Evolutionary conservation across 2,888 invertebrate species (phyloP).

Genomic region (Aspidiotus destructor): DNA sequence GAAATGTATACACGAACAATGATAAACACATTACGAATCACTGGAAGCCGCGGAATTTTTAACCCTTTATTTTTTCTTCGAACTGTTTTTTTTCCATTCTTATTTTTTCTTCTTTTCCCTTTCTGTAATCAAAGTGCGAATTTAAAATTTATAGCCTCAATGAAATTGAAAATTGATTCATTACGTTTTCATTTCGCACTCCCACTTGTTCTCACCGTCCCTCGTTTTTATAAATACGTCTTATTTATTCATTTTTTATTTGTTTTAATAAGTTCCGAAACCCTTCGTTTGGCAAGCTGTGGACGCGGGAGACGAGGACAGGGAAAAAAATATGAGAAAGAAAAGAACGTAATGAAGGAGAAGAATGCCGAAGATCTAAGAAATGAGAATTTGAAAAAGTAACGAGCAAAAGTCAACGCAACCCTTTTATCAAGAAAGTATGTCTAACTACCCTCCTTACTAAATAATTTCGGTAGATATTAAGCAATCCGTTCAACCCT

Average conservation of each 20-base stretch:
- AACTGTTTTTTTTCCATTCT: constrained; percentile 2
- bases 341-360: background rate
- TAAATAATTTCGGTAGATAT: constrained; percentile 26
- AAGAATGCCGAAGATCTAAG: too few species aligned
- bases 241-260: constrained; percentile 32
- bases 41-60: constrained; percentile 17
- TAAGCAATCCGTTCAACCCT: constrained; percentile 29
- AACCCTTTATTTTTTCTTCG: constrained; percentile 27
- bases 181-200: constrained; percentile 30
- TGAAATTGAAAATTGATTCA: constrained; percentile 32
- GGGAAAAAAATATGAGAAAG: constrained; percentile 20
- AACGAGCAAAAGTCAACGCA: constrained; percentile 24
- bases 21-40: constrained; percentile 5
- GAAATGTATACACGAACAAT: too few species aligned
- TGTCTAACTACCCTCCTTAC: constrained; percentile 25
- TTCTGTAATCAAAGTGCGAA: constrained; percentile 29
- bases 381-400: too few species aligned
- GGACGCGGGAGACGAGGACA: constrained; percentile 5
- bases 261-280: constrained; percentile 31
- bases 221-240: constrained; percentile 22
- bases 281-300: constrained; percentile 15
- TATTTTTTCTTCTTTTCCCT: too few species aligned
- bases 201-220: constrained; percentile 30
- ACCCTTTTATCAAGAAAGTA: constrained; percentile 30
- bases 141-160: constrained; percentile 31